Evolutionary conservation across 1,140 invertebrate species (phyloP).

Genomic region (Sinella curviseta): DNA sequence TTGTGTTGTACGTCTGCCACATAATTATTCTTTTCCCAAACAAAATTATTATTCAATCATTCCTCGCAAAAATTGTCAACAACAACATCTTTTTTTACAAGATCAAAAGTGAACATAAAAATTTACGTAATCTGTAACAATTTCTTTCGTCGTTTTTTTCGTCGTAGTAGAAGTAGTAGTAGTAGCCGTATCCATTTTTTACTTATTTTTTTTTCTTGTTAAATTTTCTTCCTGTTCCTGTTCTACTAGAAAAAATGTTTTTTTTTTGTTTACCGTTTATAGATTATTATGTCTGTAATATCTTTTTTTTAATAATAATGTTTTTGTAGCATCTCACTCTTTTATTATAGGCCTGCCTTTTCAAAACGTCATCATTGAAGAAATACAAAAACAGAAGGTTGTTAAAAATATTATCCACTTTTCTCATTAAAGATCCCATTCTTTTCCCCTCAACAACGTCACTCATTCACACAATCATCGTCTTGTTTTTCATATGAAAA

Average conservation of each 20-base stretch:
- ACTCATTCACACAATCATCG: not conserved
- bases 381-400: not conserved
- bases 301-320: not conserved
- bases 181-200: no score
- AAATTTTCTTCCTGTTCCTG: not conserved
- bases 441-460: not conserved
- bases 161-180: no score
- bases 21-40: not conserved
- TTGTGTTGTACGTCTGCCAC: slow-evolving; percentile 9
- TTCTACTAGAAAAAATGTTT: not conserved
- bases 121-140: no score
- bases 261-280: no score
- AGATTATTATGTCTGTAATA: not conserved
- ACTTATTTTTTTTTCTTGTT: not conserved
- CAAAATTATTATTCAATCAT: not conserved
- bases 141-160: no score
- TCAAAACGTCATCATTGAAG: not conserved
- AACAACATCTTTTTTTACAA: no score
- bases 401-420: no score
- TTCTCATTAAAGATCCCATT: not conserved
- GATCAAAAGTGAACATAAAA: no score
- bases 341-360: slow-evolving; percentile 21
- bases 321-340: slow-evolving; percentile 23
- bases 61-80: no score
- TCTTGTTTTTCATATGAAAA: no score